Evolutionary conservation across 2,888 invertebrate species (phyloP).

Genomic region (Apocheima hispidaria): DNA sequence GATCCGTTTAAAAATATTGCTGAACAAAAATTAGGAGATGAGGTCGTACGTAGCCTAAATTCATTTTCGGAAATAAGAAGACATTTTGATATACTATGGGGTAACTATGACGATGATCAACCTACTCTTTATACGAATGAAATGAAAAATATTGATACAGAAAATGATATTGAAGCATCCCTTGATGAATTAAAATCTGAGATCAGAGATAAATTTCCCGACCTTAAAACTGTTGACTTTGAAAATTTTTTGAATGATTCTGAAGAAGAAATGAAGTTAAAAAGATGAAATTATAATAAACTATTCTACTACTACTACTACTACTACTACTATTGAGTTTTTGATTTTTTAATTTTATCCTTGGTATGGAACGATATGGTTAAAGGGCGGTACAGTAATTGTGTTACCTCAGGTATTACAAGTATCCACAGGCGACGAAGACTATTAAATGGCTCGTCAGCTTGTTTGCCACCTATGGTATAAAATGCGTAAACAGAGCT

Average conservation of each 20-base stretch:
- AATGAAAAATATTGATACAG: background rate
- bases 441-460: no score
- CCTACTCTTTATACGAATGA: slow-evolving; percentile 7
- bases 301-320: no score
- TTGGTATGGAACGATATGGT: no score
- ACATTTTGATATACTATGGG: slow-evolving; percentile 41
- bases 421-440: no score
- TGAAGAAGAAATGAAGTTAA: slow-evolving; percentile 9
- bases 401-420: no score
- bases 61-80: slow-evolving; percentile 36
- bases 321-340: no score
- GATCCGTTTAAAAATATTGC: slow-evolving; percentile 13
- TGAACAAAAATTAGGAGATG: slow-evolving; percentile 14
- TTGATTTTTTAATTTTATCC: no score
- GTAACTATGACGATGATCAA: slow-evolving; percentile 30
- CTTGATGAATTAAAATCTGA: slow-evolving; percentile 28
- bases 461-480: no score
- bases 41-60: slow-evolving; percentile 8
- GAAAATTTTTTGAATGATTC: slow-evolving; percentile 17
- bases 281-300: background rate
- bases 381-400: no score
- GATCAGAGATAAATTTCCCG: slow-evolving; percentile 21
- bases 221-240: slow-evolving; percentile 9
- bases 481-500: no score
- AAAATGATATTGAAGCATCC: slow-evolving; percentile 18